Evolutionary conservation across 2,113 vertebrate genomes (phyloP).

Genomic region (Triplophysa tibetana): DNA sequence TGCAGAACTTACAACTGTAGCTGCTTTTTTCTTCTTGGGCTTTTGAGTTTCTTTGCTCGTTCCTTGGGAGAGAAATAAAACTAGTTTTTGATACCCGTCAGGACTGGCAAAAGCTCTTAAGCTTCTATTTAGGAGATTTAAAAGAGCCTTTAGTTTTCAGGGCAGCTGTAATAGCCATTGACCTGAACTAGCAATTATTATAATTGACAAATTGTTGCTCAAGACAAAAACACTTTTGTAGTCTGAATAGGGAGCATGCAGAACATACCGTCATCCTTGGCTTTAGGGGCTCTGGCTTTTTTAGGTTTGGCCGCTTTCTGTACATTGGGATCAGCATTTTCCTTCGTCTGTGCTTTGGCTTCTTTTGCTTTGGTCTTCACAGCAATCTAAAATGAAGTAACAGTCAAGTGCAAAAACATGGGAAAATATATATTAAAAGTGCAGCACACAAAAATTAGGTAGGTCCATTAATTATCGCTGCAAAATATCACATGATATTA

Average conservation of each 20-base stretch:
- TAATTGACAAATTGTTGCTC: background rate
- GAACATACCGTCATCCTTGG: conserved; percentile 11
- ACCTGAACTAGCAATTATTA: background rate
- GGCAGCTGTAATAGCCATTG: background rate
- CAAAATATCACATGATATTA: no score
- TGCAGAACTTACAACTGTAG: conserved; percentile 1
- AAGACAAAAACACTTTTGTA: background rate
- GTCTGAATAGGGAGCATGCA: no score
- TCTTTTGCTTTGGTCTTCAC: conserved; percentile 58
- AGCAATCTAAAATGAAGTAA: conserved; percentile 59
- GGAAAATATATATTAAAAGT: no score
- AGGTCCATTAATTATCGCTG: no score
- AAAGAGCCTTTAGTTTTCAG: background rate
- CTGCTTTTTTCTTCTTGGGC: conserved; percentile 2
- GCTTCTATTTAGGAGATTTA: no score
- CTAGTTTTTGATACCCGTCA: background rate
- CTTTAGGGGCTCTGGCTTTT: conserved; percentile 30
- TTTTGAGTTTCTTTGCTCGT: background rate
- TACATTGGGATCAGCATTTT: conserved; percentile 68
- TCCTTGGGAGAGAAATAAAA: background rate
- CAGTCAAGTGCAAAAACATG: no score
- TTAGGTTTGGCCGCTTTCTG: conserved; percentile 6
- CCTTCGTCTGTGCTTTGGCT: conserved; percentile 53
- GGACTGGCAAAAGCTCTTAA: no score
- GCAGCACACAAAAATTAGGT: no score